These are phyloP conservation scores for Lagorchestes hirsutus DNA, from an alignment of 2,797 vertebrate genomes.

Conservation along the genomic window DNA sequence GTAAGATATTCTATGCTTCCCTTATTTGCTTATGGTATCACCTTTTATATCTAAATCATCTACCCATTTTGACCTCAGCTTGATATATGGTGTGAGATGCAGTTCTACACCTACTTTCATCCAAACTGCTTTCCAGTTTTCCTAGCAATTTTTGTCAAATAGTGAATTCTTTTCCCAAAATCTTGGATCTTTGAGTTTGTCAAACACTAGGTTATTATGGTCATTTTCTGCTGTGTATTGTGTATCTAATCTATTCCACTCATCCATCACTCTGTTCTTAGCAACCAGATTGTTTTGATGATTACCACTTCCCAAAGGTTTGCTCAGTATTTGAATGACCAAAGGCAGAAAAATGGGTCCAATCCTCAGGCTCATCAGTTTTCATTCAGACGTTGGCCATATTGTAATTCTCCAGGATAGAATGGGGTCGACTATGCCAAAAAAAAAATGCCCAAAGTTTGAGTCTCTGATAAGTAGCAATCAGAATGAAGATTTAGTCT, in stretches of 20 bases:
- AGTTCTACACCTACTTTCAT: neutral
- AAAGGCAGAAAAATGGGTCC: neutral
- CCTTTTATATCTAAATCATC: neutral
- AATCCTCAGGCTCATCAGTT: neutral
- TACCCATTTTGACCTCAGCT: neutral
- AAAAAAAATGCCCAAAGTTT: conserved; percentile 44
- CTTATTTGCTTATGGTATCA: neutral
- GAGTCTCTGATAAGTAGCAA: conserved; percentile 1
- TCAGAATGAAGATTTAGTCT: neutral
- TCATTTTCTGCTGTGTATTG: neutral
- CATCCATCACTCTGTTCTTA: neutral
- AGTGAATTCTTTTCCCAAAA: neutral
- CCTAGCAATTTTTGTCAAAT: neutral
- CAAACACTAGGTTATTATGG: neutral
- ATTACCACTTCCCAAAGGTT: neutral
- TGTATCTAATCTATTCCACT: neutral
- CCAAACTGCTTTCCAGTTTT: neutral
- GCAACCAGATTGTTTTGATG: neutral
- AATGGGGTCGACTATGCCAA: conserved; percentile 17
- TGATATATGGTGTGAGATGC: neutral
- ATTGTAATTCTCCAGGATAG: conserved; percentile 27
- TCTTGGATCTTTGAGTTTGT: neutral
- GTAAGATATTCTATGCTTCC: neutral
- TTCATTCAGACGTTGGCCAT: conserved; percentile 22
- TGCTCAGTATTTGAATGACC: neutral